Evolutionary conservation across 2,113 vertebrate genomes (phyloP).

Genomic region (Suncus etruscus): DNA sequence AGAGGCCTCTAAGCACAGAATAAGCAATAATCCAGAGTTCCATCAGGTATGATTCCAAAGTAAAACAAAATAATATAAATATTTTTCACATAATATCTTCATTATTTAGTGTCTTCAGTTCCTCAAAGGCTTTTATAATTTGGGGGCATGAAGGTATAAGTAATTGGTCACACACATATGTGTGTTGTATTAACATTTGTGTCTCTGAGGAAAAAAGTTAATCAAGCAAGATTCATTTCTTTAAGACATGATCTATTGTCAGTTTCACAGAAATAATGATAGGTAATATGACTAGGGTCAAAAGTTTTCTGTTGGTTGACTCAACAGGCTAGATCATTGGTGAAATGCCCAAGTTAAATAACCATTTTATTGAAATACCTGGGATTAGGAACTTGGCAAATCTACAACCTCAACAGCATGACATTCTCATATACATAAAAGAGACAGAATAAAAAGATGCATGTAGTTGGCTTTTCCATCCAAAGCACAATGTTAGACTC

Average conservation of each 20-base stretch:
- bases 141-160: neutral
- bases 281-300: constrained; percentile 29
- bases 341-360: constrained; percentile 74
- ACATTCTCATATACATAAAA: constrained; percentile 61
- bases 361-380: constrained; percentile 70
- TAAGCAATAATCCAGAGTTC: too few relatives aligned
- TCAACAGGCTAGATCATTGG: constrained; percentile 62
- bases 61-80: neutral
- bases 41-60: too few relatives aligned
- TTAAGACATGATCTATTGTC: constrained; percentile 8
- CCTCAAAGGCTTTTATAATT: neutral
- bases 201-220: neutral
- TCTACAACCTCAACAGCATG: constrained; percentile 59
- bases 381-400: constrained; percentile 69
- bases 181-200: neutral
- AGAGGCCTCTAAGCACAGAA: too few relatives aligned
- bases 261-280: constrained; percentile 40
- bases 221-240: constrained; percentile 32
- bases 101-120: constrained; percentile 10
- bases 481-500: constrained; percentile 68
- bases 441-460: constrained; percentile 67
- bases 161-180: neutral
- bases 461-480: constrained; percentile 62
- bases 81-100: constrained; percentile 49
- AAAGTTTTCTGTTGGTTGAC: constrained; percentile 69